These are phyloP conservation scores for Eidolon dupreanum DNA, from an alignment of 2,797 vertebrate species.

Conservation along the genomic window DNA sequence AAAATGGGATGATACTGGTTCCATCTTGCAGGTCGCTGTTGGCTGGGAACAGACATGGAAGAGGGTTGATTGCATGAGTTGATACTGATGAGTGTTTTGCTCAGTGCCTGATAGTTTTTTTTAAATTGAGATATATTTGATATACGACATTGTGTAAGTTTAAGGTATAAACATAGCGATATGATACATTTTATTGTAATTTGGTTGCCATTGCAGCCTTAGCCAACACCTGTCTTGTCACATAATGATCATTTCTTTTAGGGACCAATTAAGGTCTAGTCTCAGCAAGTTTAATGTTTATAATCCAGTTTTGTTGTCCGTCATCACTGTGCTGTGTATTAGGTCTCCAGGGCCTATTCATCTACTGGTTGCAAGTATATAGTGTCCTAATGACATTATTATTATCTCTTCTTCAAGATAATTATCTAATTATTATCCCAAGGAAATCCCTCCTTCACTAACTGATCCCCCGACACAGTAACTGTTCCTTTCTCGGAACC, in stretches of 20 bases:
- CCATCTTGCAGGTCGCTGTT: not conserved
- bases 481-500: not conserved
- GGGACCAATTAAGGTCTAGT: not conserved
- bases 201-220: not conserved
- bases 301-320: not conserved
- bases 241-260: not conserved
- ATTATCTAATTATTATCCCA: not conserved
- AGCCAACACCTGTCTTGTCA: not conserved
- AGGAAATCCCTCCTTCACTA: not conserved
- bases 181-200: not conserved
- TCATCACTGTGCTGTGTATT: not conserved
- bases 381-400: not conserved
- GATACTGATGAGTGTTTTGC: not conserved
- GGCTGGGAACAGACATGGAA: rapidly evolving
- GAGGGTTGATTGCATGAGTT: not conserved
- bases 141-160: not conserved
- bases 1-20: not conserved
- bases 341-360: not conserved
- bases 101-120: no score
- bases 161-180: not conserved
- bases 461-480: not conserved
- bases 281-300: not conserved
- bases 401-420: not conserved
- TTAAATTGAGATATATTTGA: not conserved
- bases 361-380: not conserved